Conservation (phyloP, 2,113 vertebrate species). For the Pionites leucogaster region DNA sequence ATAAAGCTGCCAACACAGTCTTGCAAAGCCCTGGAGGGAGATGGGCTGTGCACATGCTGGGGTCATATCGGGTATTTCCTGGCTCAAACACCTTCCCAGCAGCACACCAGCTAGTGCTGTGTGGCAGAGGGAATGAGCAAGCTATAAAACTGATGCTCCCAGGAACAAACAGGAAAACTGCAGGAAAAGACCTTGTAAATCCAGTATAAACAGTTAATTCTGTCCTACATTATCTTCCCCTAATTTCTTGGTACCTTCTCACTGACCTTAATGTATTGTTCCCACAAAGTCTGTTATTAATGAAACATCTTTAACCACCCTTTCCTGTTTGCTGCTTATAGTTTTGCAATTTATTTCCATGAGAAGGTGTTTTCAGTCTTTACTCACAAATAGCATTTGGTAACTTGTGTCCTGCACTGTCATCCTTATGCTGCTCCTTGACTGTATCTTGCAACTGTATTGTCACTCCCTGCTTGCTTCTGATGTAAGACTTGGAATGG, state of each 20-base stretch:
- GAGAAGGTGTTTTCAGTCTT: neutral
- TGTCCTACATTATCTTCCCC: neutral
- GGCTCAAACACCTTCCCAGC: too few species aligned
- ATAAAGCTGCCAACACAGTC: neutral
- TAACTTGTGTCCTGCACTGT: fast-evolving
- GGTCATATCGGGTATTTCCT: too few species aligned
- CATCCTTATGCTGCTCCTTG: neutral
- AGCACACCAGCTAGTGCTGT: neutral
- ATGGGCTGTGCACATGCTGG: fast-evolving
- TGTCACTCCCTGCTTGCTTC: neutral
- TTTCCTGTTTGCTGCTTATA: neutral
- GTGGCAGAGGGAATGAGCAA: neutral
- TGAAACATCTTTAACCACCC: too few species aligned
- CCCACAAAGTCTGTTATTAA: too few species aligned
- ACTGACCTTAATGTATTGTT: neutral
- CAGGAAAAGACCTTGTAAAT: neutral
- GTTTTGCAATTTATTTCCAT: neutral
- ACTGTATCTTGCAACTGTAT: too few species aligned
- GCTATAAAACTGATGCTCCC: neutral
- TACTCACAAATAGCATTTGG: fast-evolving
- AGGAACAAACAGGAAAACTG: neutral
- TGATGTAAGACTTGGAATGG: neutral
- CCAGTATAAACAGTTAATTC: neutral
- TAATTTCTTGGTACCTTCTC: neutral
- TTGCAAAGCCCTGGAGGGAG: neutral